phyloP scores from a whole-genome alignment of 2,797 vertebrate genomes.

The Gymnoscopelus microlampas region DNA sequence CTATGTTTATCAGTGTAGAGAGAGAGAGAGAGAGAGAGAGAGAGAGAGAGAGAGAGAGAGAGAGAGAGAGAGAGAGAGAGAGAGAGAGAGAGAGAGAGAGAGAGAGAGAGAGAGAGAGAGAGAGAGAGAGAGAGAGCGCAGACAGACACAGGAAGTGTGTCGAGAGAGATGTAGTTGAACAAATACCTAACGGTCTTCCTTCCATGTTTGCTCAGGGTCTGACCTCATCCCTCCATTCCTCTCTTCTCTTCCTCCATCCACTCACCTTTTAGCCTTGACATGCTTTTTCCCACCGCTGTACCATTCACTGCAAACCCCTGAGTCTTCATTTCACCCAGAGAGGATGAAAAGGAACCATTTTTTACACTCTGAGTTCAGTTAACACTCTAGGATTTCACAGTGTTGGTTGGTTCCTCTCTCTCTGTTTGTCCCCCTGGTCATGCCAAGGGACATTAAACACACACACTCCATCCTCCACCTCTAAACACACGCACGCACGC shows the following conservation, averaged over 20 bases:
- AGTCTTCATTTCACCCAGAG: slow-evolving; percentile 42
- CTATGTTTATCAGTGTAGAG: neutral
- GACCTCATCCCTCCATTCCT: slow-evolving; percentile 26
- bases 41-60: neutral
- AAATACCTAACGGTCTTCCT: slow-evolving; percentile 39
- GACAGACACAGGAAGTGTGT: slow-evolving; percentile 42
- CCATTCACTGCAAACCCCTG: too few relatives aligned
- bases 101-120: neutral
- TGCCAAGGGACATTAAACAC: slow-evolving; percentile 64
- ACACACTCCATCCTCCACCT: slow-evolving; percentile 47
- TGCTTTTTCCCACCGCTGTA: slow-evolving; percentile 40
- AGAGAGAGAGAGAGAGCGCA: neutral
- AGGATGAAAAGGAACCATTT: too few relatives aligned
- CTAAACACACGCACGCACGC: neutral
- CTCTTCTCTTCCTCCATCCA: neutral
- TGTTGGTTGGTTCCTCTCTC: slow-evolving; percentile 41
- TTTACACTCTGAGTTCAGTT: too few relatives aligned
- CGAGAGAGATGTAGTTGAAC: slow-evolving; percentile 34
- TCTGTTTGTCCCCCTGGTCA: slow-evolving; percentile 49
- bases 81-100: neutral
- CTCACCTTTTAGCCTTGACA: slow-evolving; percentile 20
- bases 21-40: neutral
- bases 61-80: slow-evolving; percentile 1
- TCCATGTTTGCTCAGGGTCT: slow-evolving; percentile 56
- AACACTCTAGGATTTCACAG: too few relatives aligned